Evolutionary conservation across 2,113 vertebrate species (phyloP), one percentile per base, ranked within the genome.

Genomic region (Ciconia boyciana): DNA sequence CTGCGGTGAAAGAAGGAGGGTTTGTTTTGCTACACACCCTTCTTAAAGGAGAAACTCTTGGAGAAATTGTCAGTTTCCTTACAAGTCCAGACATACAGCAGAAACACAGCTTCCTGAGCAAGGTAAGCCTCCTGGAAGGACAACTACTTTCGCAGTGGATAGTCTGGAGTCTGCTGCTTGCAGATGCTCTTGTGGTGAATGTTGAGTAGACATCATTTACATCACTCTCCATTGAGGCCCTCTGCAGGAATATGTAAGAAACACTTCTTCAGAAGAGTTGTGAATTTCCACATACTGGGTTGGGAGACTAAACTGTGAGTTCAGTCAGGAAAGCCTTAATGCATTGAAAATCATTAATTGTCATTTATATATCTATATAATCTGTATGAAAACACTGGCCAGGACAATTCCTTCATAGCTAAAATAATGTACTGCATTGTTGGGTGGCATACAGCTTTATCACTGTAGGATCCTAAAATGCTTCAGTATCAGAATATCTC

Each of bases 11-110:
- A 94, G 98, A 98, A 54, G 98, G 98, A 2, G 99, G 99, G 3
- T 99, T 99, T 96, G 64, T 99, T 79, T 97, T 99, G 65, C 44
- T 99, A 14, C 99, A 99, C 96, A 98, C 98, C 0, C 97, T 99
- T 86, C 98, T 99, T 29, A 98, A 97, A 72, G 99, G 98, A 52
- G 97, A 99, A 65, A 97, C 97, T 16, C 94, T 99, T 25, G 99
- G 98, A 24, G 99, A 99, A 92, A 98, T 85, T 0, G 96, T 99
- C 10, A 54, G 98, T 66, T 99, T 99, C 94, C 98, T 99, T 76
- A 98, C 97, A 57, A 97, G 96, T 19, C 97, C 98, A 2, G 98
- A 97, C 77, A 90, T 95, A 0, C 97, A 96, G 84, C 94, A 96
- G 64, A 94, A 96, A 44, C 96, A 82, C 68, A 91, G 93, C 54